Evolutionary conservation across 37 sponge, comb jelly and placozoan species (phyloP), one percentile per base, ranked within the genome.

Genomic region (Ianthella basta): DNA sequence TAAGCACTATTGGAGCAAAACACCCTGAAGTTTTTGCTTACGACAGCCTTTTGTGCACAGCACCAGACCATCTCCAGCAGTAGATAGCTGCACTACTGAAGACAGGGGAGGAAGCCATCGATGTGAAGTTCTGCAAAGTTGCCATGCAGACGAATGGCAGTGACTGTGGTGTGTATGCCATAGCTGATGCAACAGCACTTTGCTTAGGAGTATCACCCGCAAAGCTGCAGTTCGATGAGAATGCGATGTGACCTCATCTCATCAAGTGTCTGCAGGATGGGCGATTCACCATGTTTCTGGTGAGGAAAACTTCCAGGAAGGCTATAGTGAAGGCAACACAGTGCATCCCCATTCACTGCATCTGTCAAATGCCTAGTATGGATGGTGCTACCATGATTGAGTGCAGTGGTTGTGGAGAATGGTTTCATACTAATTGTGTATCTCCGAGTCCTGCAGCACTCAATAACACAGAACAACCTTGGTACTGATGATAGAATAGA

Each of bases 21-120:
- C 75, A 30, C 75, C 38, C 75, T 5, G 75, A 72, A 72, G 75
- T 72, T 23, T 36, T 72, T 72, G 39, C 29, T 21, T 72, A 72
- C 29, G 75, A 72, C 75, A 72, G 75, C 39, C 4, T 72, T 3
- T 15, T 13, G 5, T 72, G 30, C 23, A 72, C 34, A 15, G 83
- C 50, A 60, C 20, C 23, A 29, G 56, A 72, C 23, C 23, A 30
- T 37, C 23, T 36, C 34, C 35, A 72, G 38, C 23, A 30, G 37
- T 35, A 72, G n/a, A n/a, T n/a, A n/a, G n/a, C n/a, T n/a, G n/a
- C n/a, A n/a, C n/a, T n/a, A n/a, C n/a, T n/a, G n/a, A n/a, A n/a
- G 29, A 72, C 29, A 30, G 23, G 30, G 23, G 23, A n/a, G 50
- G 50, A 44, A 44, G 50, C 50, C 8, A 30, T 23, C 38, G 4